Conservation (phyloP, 92 coral and sea anemone species). For the Metridium senile region DNA sequence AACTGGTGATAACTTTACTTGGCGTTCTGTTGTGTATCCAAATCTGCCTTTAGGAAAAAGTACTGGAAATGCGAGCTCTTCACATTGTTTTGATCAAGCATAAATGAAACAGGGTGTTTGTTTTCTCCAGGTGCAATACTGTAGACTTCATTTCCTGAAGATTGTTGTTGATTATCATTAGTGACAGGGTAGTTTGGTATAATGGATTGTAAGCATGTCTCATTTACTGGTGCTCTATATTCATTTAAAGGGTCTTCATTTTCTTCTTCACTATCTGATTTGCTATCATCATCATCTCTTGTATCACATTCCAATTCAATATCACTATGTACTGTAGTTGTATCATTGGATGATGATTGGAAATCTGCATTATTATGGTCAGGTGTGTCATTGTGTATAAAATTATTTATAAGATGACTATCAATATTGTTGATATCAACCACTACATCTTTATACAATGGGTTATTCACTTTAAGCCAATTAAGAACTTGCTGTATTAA, state of each 20-base stretch:
- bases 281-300: conserved; percentile 10
- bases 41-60: conserved; percentile 63
- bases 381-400: not conserved
- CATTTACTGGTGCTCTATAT: conserved; percentile 44
- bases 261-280: conserved; percentile 35
- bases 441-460: conserved; percentile 33
- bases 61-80: conserved; percentile 71
- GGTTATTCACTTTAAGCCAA: conserved; percentile 45
- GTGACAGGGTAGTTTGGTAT: conserved; percentile 61
- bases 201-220: conserved; percentile 64
- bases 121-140: conserved; percentile 50
- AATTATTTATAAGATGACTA: conserved; percentile 25
- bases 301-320: conserved; percentile 2
- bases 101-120: conserved; percentile 60
- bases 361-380: not conserved
- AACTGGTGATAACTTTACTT: conserved; percentile 35
- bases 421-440: conserved; percentile 46
- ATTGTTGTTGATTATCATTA: conserved; percentile 23
- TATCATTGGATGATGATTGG: not conserved
- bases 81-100: conserved; percentile 64
- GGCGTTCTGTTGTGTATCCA: conserved; percentile 50
- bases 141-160: conserved; percentile 59
- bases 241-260: conserved; percentile 60
- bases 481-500: conserved; percentile 32
- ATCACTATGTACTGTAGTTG: not conserved